Base-by-base conservation (phyloP, 2,797 vertebrate species). In the Tapirus indicus region DNA sequence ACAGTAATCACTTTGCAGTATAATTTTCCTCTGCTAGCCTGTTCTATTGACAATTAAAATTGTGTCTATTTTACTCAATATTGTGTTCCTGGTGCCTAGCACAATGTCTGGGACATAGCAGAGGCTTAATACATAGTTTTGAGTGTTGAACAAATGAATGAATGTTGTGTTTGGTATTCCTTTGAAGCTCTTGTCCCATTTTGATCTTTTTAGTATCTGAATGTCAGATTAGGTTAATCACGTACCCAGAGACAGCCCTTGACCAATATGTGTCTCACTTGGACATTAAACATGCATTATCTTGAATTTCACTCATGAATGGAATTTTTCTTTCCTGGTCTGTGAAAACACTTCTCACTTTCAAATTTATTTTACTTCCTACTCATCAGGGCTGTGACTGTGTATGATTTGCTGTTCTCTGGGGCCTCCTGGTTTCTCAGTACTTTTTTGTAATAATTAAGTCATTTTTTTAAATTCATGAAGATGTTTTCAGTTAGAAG, bases 21-120 rank as follows among this genome's bases (percentile, higher is more conserved):
- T 5, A 72, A 29, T 41, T 56, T 41, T 47, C 58, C 49, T 77
- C 38, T 60, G 7, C 7, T 69, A 41, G 9, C 49, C 5, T 94
- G 5, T 75, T 92, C 49, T 74, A 54, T 41, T 94, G 88, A 62
- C 56, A 56, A 71, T 85, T 62, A 91, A 83, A 89, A 86, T 90
- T 13, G 5, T 60, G 12, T 49, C 27, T 78, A 7, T 60, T 29
- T 93, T 72, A 47, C 9, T 89, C 49, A 58, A 2, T 78, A n/a
- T 60, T 83, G 21, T 56, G 56, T 88, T 47, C 17, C 17, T 41
- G 8, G 38, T 83, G 11, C 21, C 49, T 91, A 49, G 27, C 27
- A 68, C 49, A 92, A 38, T 25, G 12, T 80, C 62, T 83, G 25
- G 41, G 88, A 78, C 4, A 60, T 7, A 88, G 18, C 17, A 92